Conservation (phyloP, 30 jellyfish, hydroid and myxozoan species). For the Nemopilema nomurai region DNA sequence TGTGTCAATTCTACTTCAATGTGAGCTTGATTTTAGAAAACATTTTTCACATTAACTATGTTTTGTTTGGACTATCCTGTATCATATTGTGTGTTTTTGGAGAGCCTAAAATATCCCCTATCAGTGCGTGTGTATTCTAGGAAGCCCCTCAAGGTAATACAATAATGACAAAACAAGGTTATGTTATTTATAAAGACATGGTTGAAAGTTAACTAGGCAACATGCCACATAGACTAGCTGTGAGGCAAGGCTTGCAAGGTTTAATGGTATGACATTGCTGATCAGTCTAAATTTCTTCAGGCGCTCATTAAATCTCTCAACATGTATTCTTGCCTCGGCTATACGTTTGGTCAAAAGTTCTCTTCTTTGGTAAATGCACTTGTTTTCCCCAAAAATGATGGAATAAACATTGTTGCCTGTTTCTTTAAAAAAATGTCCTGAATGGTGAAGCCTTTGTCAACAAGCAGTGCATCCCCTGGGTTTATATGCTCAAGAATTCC, state of each 20-base stretch:
- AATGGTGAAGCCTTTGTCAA: conserved; percentile 84
- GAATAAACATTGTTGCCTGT: conserved; percentile 81
- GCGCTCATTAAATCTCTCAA: conserved; percentile 86
- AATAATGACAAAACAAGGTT: no score
- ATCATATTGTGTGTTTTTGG: neutral
- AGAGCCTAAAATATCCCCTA: neutral
- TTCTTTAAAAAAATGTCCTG: conserved; percentile 64
- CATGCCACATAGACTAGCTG: conserved; percentile 80
- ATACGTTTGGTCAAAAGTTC: conserved; percentile 56
- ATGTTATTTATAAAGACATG: conserved; percentile 39
- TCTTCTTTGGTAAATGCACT: conserved; percentile 56
- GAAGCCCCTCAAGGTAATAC: neutral
- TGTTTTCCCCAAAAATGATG: conserved; percentile 78
- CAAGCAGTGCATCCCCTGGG: conserved; percentile 77
- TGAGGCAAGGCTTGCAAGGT: conserved; percentile 72
- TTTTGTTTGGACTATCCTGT: neutral
- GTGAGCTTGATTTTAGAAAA: neutral
- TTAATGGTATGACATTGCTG: conserved; percentile 58
- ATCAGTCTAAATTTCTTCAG: conserved; percentile 57
- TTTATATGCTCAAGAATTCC: conserved; percentile 74
- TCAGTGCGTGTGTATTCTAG: neutral
- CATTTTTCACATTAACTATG: neutral
- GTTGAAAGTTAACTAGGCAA: conserved; percentile 66
- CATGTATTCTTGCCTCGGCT: conserved; percentile 91
- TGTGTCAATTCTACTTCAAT: neutral